A percentile compares a stretch with the other conserved stretches of the same genome.
Evolutionary conservation across 2,797 vertebrate genomes (phyloP).

Genomic region (Enteromius mattozi): DNA sequence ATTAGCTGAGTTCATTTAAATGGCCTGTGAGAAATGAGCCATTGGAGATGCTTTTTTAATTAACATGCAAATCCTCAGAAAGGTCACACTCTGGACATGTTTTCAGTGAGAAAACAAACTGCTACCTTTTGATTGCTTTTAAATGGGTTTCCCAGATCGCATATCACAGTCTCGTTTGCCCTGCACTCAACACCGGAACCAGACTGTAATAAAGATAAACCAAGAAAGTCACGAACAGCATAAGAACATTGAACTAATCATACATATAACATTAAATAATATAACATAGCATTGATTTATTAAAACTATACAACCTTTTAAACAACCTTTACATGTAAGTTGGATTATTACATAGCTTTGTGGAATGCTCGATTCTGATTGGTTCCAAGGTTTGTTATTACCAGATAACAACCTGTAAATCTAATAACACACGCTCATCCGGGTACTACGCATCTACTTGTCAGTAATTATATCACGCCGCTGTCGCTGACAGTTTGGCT

Average conservation of each 20-base stretch:
- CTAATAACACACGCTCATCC: too few relatives aligned
- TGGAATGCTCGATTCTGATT: too few relatives aligned
- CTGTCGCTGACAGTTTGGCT: too few relatives aligned
- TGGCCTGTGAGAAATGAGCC: conserved; percentile 4
- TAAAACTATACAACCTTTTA: background rate
- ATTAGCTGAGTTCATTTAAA: conserved; percentile 8
- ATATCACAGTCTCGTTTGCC: conserved; percentile 71
- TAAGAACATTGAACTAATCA: background rate
- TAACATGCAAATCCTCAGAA: conserved; percentile 31
- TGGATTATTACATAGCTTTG: too few relatives aligned
- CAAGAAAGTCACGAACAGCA: conserved; percentile 13
- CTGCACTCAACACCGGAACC: conserved; percentile 62
- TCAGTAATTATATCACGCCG: too few relatives aligned
- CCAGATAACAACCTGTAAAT: too few relatives aligned
- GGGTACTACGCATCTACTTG: too few relatives aligned
- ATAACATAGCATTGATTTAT: background rate
- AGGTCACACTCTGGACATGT: conserved; percentile 17
- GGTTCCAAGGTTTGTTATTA: too few relatives aligned
- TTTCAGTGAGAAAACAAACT: background rate
- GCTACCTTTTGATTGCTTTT: conserved; percentile 78
- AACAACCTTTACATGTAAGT: background rate
- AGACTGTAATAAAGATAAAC: conserved; percentile 44
- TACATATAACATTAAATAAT: background rate
- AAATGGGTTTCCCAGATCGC: conserved; percentile 91
- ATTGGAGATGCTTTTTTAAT: conserved; percentile 20